Base-by-base conservation (phyloP, 1,140 invertebrate species). In the Holcopasites calliopsidis region DNA sequence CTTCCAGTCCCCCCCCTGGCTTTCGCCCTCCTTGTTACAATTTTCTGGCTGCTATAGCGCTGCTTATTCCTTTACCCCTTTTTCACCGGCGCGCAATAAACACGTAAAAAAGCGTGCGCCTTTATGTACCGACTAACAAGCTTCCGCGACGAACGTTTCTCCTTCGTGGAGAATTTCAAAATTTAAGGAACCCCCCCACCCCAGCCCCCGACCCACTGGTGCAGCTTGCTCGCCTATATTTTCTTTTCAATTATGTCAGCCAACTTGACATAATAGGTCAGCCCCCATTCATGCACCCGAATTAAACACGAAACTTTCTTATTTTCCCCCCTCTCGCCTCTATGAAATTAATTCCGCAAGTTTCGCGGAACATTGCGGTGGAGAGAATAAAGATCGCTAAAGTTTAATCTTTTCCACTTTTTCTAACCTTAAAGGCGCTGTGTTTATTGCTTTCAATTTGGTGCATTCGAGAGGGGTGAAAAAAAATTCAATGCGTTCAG, bases 121-220 rank as follows among this genome's bases (percentile, higher is more conserved):
- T 66, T 57, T 74, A 49, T 49, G 42, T 42, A n/a, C 35, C 38
- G 49, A 21, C 69, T 64, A 77, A 73, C 58, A 61, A 73, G 52
- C 50, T 64, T 35, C 11, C 47, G 28, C n/a, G 26, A 64, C 47
- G 33, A 62, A 31, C 11, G 1, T 65, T 68, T 33, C 38, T 21
- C 21, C 31, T 68, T 49, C 40, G 21, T 58, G 23, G 33, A 13
- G 40, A 75, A 68, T 58, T 75, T 58, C 5, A 49, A 75, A 75
- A 58, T 49, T 49, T 64, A 31, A 49, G 49, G 0, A 16, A 38
- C 18, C 6, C 8, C 13, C 60, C 3, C 8, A 7, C 4, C 18
- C 44, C 23, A 11, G n/a, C n/a, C n/a, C n/a, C n/a, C n/a, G n/a
- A n/a, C n/a, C n/a, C n/a, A n/a, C n/a, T n/a, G n/a, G n/a, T n/a